These are phyloP conservation scores for Eolophus roseicapilla DNA, from an alignment of 2,113 vertebrate genomes.

Conservation along the genomic window DNA sequence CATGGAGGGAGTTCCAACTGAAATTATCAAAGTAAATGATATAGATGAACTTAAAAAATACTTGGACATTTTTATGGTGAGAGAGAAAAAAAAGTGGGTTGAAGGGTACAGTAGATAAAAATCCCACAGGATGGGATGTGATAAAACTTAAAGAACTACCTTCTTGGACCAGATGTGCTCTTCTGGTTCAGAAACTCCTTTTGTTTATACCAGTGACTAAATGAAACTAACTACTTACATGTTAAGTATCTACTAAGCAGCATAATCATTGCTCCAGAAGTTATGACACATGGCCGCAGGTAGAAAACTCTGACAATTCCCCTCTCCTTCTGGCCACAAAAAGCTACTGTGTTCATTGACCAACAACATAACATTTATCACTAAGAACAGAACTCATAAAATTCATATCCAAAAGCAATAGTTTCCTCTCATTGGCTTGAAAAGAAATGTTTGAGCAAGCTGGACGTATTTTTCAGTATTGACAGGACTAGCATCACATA, in stretches of 20 bases:
- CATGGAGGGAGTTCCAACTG: background rate
- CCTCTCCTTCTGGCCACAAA: background rate
- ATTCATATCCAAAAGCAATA: background rate
- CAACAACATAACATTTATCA: background rate
- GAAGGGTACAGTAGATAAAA: background rate
- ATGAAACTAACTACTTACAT: background rate
- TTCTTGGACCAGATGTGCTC: background rate
- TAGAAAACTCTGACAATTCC: background rate
- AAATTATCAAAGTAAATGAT: background rate
- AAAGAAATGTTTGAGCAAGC: background rate
- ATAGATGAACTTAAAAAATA: background rate
- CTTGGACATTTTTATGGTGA: constrained; percentile 6
- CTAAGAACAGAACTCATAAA: background rate
- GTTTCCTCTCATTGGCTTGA: background rate
- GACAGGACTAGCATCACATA: background rate
- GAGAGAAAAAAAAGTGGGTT: background rate
- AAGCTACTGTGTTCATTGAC: background rate
- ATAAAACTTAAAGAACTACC: background rate
- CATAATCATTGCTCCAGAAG: background rate
- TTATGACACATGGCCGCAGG: background rate
- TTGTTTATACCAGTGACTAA: background rate
- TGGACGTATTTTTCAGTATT: background rate
- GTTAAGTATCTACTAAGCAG: background rate
- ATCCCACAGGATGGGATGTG: background rate
- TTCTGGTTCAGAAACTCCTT: background rate